phyloP scores from a whole-genome alignment of 37 sponge, comb jelly and placozoan genomes.

The Lycopodina hypogea region DNA sequence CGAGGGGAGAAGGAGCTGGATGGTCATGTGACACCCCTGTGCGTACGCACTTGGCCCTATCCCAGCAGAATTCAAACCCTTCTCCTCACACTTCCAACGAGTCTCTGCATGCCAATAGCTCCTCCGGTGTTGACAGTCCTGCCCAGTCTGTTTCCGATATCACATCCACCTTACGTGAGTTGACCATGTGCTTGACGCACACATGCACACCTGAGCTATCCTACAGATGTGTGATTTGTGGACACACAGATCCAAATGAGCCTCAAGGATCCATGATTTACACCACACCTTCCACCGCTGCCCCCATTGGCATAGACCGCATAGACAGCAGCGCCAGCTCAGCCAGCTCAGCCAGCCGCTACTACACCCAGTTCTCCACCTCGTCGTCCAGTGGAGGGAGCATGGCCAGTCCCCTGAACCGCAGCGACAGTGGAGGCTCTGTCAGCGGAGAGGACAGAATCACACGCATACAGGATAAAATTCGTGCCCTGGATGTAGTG shows the following conservation, averaged over 20 bases:
- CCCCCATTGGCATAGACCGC: conserved; percentile 6
- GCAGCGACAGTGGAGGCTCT: conserved; percentile 9
- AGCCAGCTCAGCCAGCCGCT: background rate
- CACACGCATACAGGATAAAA: conserved; percentile 2
- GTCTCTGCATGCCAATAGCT: conserved; percentile 2
- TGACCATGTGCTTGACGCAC: background rate
- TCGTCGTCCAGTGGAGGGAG: background rate
- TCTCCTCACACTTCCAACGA: conserved; percentile 32
- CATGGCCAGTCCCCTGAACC: conserved; percentile 5
- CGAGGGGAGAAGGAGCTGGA: too few relatives aligned
- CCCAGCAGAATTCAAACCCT: background rate
- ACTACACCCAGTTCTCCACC: conserved; percentile 3
- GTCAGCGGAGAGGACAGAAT: background rate
- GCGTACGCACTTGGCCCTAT: too few relatives aligned
- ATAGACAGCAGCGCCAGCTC: conserved; percentile 23
- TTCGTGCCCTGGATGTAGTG: conserved; percentile 1
- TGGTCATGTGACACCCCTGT: too few relatives aligned
- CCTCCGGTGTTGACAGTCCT: conserved; percentile 42
- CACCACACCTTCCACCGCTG: background rate
- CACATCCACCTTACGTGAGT: background rate
- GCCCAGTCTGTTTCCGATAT: background rate
- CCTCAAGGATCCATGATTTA: background rate
- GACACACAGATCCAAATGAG: background rate
- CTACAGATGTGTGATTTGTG: too few relatives aligned
- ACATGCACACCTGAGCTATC: background rate